phyloP scores from a whole-genome alignment of 1,140 invertebrate genomes.

The Pteromalus puparum region DNA sequence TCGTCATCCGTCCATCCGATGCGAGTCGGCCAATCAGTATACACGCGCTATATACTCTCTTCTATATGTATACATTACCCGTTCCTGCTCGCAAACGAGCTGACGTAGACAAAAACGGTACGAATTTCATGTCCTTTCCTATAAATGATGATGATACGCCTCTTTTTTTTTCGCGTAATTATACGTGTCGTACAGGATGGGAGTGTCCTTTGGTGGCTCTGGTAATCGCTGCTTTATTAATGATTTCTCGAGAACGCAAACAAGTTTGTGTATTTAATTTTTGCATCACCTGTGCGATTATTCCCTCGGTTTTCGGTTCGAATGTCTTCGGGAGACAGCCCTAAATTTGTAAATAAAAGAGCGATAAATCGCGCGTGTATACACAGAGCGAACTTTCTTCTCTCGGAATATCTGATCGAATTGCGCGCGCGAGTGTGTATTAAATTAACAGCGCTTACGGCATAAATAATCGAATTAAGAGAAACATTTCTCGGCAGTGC shows the following conservation, averaged over 20 bases:
- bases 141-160: not conserved
- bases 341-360: too few species aligned
- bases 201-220: not conserved
- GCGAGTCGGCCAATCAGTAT: constrained; percentile 26
- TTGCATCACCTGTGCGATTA: not conserved
- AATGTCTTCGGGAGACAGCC: too few species aligned
- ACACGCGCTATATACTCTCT: not conserved
- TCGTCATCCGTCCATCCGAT: constrained; percentile 14
- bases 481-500: not conserved
- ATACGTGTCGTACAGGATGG: not conserved
- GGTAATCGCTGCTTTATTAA: not conserved
- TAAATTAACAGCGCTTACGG: not conserved
- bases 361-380: too few species aligned
- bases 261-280: not conserved
- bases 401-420: not conserved
- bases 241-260: not conserved
- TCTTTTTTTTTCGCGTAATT: too few species aligned
- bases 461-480: constrained; percentile 9
- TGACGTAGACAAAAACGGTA: not conserved
- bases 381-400: too few species aligned
- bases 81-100: too few species aligned
- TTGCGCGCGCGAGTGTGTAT: not conserved
- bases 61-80: not conserved
- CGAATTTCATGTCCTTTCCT: not conserved
- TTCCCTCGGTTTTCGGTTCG: too few species aligned